Evolutionary conservation across 2,888 invertebrate genomes (phyloP), one percentile per base, ranked within the genome.

Genomic region (Isotomurus palustris): DNA sequence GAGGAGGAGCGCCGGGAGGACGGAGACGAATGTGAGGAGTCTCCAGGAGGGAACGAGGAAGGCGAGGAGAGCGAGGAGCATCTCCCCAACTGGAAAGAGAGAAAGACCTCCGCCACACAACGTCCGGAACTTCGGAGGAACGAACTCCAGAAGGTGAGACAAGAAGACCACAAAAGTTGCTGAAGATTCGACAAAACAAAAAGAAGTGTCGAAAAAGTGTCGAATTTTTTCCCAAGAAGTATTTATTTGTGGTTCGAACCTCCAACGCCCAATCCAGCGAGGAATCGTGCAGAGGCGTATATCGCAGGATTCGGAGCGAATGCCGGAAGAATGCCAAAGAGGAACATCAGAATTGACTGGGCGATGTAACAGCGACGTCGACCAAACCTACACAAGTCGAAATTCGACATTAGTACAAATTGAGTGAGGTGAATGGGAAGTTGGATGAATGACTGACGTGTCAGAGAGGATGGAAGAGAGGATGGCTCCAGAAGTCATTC

Each of bases 61-160:
- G 1, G 63, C 63, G 2, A 63, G 25, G 28, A 63, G 47, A 17
- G 57, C 57, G 3, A 66, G 25, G 1, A 56, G 44, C 53, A 61
- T 61, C 55, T 63, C 61, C 35, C 63, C 66, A 1, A 48, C 10
- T 3, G 61, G 61, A 51, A 57, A 63, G 17, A 63, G 40, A 44
- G 51, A 61, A 4, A 66, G 38, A n/a, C n/a, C n/a, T 6, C 56
- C 56, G 10, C 66, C 66, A 19, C 53, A 53, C 6, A 66, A 53
- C 1, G 63, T 62, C 50, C 66, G 44, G 61, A 61, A 63, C 0
- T 53, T 44, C 2, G 66, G 63, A 2, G 63, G 59, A 19, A 66
- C 40, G 44, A 63, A 66, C 21, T 66, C 63, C 66, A 66, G 63
- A n/a, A 66, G 49, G 52, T 62, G 63, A 12, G 63, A 54, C 14